A percentile compares a stretch with the other conserved stretches of the same genome.
phyloP scores from a whole-genome alignment of 2,113 vertebrate genomes.

The Vanacampus margaritifer region DNA sequence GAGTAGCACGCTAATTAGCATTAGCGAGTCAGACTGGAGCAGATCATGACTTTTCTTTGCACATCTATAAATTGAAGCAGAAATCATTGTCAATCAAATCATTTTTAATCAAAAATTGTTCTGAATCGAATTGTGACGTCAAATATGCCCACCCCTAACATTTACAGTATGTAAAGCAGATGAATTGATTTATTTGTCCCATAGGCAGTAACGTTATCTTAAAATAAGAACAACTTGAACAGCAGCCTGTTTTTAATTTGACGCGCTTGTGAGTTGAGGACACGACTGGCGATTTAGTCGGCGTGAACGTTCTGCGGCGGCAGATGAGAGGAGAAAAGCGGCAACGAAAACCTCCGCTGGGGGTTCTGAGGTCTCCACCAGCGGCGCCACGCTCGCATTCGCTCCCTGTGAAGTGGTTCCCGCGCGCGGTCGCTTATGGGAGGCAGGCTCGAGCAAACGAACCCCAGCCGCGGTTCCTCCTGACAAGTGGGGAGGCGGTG shows the following conservation, averaged over 20 bases:
- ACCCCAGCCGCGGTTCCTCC: slow-evolving; percentile 29
- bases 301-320: neutral
- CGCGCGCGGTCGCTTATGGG: slow-evolving; percentile 28
- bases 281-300: neutral
- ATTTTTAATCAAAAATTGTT: no score
- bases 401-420: slow-evolving; percentile 21
- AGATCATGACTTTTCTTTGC: no score
- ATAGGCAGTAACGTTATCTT: neutral
- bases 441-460: slow-evolving; percentile 49
- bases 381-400: slow-evolving; percentile 1
- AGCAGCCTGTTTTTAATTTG: neutral
- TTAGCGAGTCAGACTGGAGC: no score
- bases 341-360: neutral
- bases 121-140: no score
- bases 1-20: no score
- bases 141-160: no score
- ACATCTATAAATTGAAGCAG: no score
- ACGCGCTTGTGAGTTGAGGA: neutral
- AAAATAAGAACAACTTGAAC: neutral
- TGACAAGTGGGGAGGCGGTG: slow-evolving; percentile 9
- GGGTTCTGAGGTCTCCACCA: neutral
- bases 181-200: neutral
- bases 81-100: no score
- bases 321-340: slow-evolving; percentile 3
- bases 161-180: no score